Conservation (phyloP, 2,888 invertebrate species). For the Phyto melanocephala region DNA sequence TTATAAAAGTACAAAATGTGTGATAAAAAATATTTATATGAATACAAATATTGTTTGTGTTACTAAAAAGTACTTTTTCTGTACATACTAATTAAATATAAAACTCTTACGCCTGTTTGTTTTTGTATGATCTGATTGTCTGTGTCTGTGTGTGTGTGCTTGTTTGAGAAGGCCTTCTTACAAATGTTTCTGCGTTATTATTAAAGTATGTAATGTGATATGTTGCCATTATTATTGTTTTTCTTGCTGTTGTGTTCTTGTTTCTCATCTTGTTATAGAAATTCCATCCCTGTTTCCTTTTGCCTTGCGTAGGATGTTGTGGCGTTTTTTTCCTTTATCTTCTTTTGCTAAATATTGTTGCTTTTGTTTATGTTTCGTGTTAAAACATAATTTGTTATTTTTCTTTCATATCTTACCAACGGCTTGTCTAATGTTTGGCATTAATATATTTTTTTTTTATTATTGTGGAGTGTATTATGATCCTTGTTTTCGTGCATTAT, state of each 20-base stretch:
- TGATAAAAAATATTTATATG: no score
- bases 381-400: constrained; percentile 64
- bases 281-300: constrained; percentile 55
- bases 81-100: no score
- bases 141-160: neutral
- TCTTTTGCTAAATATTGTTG: constrained; percentile 38
- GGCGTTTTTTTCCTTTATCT: neutral
- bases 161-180: neutral
- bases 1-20: no score
- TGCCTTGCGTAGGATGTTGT: constrained; percentile 53
- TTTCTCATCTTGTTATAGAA: constrained; percentile 23
- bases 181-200: constrained; percentile 17
- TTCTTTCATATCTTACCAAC: constrained; percentile 13
- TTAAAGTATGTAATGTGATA: constrained; percentile 62
- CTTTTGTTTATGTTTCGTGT: constrained; percentile 61
- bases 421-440: constrained; percentile 54
- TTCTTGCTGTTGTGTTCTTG: neutral
- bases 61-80: neutral
- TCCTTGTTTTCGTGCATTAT: constrained; percentile 45
- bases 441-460: constrained; percentile 26
- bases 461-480: neutral
- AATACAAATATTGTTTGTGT: no score
- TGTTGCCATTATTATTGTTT: constrained; percentile 42
- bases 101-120: no score
- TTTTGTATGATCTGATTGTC: no score